Base-by-base conservation (phyloP, 2,113 vertebrate genomes). In the Leptobrachium ailaonicum region DNA sequence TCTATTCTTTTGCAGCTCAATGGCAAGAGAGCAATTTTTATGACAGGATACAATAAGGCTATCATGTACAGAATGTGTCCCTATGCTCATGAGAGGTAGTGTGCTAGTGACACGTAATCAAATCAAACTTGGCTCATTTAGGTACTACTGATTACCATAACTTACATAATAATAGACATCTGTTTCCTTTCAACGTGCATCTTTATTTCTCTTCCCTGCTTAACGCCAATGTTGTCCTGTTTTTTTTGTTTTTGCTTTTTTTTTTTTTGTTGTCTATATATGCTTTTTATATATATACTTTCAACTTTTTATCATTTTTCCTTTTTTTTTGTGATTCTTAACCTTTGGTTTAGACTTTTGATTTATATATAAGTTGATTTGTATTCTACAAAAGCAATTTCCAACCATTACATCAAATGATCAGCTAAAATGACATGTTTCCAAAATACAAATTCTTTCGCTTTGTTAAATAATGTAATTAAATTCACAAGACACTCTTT, bases 51-150 rank as follows among this genome's bases (percentile, higher is more conserved):
- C 95, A 96, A 95, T 92, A 88, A 87, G 87, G 90, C 91, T 85
- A 93, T 91, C 92, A 86, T 91, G 90, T 88, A 85, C 92, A 93
- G 90, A 90, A 83, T 91, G 91, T 90, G 91, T 90, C 87, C 88
- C 92, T 90, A 91, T 87, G 88, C 82, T 88, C 88, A 91, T 86
- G 91, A 93, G 89, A 87, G 90, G 91, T 87, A 87, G 92, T 83
- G 87, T 95, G 92, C 89, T 92, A 95, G 89, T 95, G 95, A 95
- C 95, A 96, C 89, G 80, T 92, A 90, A 93, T 95, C 93, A 95
- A 91, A 94, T 91, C 83, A 90, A 90, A 91, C 90, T 86, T 87
- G 82, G 86, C 89, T 93, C 90, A 91, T 91, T 93, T 93, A 92
- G 88, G 84, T 89, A 89, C 87, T 92, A 88, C 90, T 93, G 92